Conservation (phyloP, 2,797 vertebrate species). For the Ctenosaura bakeri region DNA sequence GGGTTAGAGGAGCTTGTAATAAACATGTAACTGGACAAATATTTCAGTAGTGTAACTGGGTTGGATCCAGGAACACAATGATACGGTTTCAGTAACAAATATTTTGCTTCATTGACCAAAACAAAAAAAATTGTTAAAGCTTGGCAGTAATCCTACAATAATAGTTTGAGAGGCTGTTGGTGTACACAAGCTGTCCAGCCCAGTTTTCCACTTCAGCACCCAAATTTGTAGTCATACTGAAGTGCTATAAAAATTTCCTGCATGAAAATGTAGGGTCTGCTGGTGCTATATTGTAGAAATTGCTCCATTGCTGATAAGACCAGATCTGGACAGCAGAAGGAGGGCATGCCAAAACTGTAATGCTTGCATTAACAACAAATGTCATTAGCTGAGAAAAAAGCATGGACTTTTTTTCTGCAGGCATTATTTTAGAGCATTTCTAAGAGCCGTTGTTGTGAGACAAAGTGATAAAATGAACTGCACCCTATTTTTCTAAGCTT, state of each 20-base stretch:
- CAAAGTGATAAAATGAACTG: not conserved
- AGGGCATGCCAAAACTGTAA: not conserved
- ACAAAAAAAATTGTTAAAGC: slow-evolving; percentile 9
- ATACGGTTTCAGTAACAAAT: slow-evolving; percentile 36
- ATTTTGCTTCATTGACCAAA: slow-evolving; percentile 20
- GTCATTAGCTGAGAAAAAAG: not conserved
- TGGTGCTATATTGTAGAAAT: not conserved
- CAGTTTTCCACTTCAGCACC: not conserved
- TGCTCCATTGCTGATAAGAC: slow-evolving; percentile 11
- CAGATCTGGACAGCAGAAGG: slow-evolving; percentile 22
- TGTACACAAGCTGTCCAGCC: slow-evolving; percentile 58
- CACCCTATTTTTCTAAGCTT: not conserved
- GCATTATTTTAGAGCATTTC: not conserved
- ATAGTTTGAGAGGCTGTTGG: not conserved
- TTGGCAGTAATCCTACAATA: slow-evolving; percentile 49
- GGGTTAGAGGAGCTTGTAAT: not conserved
- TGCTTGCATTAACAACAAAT: not conserved
- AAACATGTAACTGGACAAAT: slow-evolving; percentile 8
- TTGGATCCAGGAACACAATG: slow-evolving; percentile 28
- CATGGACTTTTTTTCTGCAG: not conserved
- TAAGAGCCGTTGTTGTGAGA: not conserved
- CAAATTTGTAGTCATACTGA: not conserved
- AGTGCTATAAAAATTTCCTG: slow-evolving; percentile 43
- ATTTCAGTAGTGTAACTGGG: not conserved
- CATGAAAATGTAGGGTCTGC: not conserved